phyloP scores from a whole-genome alignment of 1,140 invertebrate genomes.

The Monomorium pharaonis region DNA sequence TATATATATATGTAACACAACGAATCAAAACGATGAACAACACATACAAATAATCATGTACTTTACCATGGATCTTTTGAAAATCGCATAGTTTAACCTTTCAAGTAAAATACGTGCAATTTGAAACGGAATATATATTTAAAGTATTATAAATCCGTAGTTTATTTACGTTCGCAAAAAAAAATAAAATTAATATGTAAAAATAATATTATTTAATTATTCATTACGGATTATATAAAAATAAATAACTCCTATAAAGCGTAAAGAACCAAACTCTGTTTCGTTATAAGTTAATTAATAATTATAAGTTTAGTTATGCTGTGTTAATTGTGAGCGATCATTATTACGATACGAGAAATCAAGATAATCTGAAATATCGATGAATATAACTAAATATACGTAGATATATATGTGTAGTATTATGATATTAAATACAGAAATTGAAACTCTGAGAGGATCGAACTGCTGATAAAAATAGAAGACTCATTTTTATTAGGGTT shows the following conservation, averaged over 20 bases:
- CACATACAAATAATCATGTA: not conserved
- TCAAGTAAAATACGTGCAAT: not conserved
- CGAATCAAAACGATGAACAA: constrained; percentile 8
- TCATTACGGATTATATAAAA: not conserved
- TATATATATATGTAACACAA: constrained; percentile 17
- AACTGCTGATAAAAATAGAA: not conserved
- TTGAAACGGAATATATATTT: not conserved
- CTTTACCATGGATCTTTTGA: not conserved
- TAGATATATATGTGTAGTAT: not conserved
- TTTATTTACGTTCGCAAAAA: not conserved
- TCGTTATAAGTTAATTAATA: not conserved
- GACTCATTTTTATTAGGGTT: not conserved
- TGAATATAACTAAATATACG: not conserved
- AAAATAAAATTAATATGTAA: not conserved
- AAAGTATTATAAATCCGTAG: not conserved
- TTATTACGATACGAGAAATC: not conserved
- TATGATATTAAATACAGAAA: not conserved
- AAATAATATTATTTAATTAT: not conserved
- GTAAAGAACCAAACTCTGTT: not conserved
- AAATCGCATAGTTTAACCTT: not conserved
- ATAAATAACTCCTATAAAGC: not conserved
- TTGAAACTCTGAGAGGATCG: not conserved
- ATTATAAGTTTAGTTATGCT: not conserved
- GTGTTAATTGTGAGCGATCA: not conserved
- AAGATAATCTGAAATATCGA: not conserved